phyloP scores from a whole-genome alignment of 2,113 vertebrate species.

The Cryptomyrus ogoouensis region DNA sequence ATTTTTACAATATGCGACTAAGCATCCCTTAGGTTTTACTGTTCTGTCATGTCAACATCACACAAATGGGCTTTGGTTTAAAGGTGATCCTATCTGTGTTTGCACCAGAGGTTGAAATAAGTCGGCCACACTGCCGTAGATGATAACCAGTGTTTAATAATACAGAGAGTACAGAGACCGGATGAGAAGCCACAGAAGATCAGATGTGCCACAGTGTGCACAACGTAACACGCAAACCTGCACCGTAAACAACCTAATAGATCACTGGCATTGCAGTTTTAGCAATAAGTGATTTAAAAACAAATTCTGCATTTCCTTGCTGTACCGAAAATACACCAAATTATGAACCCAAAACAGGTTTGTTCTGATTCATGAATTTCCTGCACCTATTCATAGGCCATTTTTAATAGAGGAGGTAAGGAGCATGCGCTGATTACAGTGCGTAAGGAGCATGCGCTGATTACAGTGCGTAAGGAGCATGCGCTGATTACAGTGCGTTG shows the following conservation, averaged over 20 bases:
- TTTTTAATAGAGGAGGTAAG: neutral
- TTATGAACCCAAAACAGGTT: neutral
- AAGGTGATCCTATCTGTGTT: neutral
- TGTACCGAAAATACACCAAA: neutral
- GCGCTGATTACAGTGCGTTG: no score
- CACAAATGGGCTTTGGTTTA: neutral
- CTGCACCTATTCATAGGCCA: neutral
- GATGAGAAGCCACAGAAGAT: neutral
- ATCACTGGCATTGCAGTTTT: neutral
- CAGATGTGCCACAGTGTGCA: neutral
- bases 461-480: no score
- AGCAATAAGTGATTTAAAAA: neutral
- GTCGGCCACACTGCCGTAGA: neutral
- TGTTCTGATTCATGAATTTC: neutral
- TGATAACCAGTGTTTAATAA: neutral
- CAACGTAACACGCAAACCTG: neutral
- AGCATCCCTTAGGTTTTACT: neutral
- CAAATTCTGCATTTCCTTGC: neutral
- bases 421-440: no score
- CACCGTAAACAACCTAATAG: neutral
- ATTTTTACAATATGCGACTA: neutral
- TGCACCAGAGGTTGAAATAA: neutral
- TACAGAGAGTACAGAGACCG: neutral
- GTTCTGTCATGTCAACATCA: neutral
- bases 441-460: no score